phyloP scores from a whole-genome alignment of 2,797 vertebrate species.

The Ciconia nigra region DNA sequence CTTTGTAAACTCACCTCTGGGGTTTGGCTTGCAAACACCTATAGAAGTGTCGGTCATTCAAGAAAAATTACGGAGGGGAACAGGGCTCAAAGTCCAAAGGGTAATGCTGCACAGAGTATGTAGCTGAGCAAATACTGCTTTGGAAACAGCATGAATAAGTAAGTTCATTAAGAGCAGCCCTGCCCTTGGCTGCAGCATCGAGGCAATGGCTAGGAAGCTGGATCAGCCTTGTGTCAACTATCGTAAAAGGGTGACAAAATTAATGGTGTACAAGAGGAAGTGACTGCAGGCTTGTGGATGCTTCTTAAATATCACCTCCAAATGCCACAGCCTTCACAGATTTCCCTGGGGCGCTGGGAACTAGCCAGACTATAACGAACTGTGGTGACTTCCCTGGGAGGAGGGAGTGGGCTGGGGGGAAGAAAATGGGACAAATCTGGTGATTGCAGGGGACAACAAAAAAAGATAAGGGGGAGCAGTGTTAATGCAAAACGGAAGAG shows the following conservation, averaged over 20 bases:
- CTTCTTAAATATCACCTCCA: neutral
- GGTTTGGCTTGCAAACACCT: neutral
- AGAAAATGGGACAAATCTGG: neutral
- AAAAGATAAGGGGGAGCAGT: neutral
- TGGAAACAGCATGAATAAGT: neutral
- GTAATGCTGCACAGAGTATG: neutral
- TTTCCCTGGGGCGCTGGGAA: accelerated
- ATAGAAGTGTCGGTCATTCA: neutral
- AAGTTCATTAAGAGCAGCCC: neutral
- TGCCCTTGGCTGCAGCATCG: neutral
- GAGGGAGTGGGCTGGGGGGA: neutral
- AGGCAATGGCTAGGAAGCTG: neutral
- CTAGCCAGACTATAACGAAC: accelerated
- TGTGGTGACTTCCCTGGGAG: neutral
- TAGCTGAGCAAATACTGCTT: neutral
- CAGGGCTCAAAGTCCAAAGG: neutral
- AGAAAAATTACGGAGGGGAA: neutral
- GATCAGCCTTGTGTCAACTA: neutral
- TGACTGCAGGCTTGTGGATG: neutral
- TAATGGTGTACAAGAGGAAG: neutral
- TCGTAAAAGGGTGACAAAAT: neutral
- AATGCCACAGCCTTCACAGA: neutral
- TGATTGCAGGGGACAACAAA: neutral
- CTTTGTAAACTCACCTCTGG: neutral
- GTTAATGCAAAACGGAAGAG: neutral